phyloP scores from a whole-genome alignment of 2,797 vertebrate genomes.

The Sciaenops ocellatus region DNA sequence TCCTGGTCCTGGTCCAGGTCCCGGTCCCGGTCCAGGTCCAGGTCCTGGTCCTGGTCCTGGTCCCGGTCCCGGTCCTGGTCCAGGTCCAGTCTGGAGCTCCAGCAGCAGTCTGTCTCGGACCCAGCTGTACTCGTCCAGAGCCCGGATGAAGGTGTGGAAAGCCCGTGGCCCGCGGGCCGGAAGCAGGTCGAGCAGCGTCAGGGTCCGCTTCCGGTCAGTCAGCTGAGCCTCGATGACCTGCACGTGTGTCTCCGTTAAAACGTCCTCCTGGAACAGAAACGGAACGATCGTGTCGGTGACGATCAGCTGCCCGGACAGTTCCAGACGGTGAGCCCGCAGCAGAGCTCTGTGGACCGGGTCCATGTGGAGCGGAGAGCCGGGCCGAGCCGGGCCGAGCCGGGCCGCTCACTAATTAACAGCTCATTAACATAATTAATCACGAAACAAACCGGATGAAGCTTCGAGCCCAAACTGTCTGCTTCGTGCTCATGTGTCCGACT shows the following conservation, averaged over 20 bases:
- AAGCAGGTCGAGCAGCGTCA: constrained; percentile 90
- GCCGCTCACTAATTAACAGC: too few relatives aligned
- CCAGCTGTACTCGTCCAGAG: constrained; percentile 92
- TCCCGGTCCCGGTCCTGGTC: background rate
- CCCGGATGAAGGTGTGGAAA: constrained; percentile 87
- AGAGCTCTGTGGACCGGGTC: constrained; percentile 88
- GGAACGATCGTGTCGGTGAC: constrained; percentile 90
- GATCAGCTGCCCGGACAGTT: constrained; percentile 88
- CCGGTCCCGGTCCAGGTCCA: background rate
- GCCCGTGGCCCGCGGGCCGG: constrained; percentile 91
- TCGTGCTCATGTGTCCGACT: constrained; percentile 59
- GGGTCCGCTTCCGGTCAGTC: constrained; percentile 84
- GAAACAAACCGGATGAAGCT: too few relatives aligned
- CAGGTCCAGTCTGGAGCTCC: constrained; percentile 71
- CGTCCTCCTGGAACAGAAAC: constrained; percentile 92
- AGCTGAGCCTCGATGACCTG: constrained; percentile 89
- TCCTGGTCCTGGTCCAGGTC: too few relatives aligned
- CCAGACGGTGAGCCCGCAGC: constrained; percentile 86
- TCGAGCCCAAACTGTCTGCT: accelerated
- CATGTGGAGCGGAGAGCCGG: constrained; percentile 76
- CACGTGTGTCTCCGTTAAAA: constrained; percentile 87
- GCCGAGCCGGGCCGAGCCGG: too few relatives aligned
- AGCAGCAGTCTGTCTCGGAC: constrained; percentile 84
- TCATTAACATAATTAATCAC: too few relatives aligned
- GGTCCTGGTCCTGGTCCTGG: constrained; percentile 31